Evolutionary conservation across 1,140 invertebrate species (phyloP).

Genomic region (Idris sp.): DNA sequence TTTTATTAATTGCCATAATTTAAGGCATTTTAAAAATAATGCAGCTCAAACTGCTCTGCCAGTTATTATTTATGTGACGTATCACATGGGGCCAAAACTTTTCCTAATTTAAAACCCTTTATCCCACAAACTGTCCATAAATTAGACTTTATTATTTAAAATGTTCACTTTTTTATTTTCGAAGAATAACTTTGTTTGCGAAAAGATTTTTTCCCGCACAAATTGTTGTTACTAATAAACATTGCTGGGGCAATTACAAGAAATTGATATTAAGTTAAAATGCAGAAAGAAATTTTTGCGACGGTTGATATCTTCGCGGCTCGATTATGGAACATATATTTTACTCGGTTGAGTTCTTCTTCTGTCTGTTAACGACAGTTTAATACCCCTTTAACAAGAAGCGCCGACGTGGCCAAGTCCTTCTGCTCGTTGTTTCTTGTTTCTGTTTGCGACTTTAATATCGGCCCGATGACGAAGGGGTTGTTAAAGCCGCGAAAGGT

Average conservation of each 20-base stretch:
- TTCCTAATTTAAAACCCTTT: constrained; percentile 32
- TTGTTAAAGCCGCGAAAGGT: constrained; percentile 51
- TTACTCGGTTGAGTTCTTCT: constrained; percentile 45
- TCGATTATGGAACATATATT: constrained; percentile 58
- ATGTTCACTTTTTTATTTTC: no score
- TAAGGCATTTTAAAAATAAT: constrained; percentile 49
- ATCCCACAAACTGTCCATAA: no score
- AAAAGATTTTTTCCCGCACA: no score
- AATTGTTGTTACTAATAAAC: no score
- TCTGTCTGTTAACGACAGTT: constrained; percentile 53
- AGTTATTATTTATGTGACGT: constrained; percentile 49
- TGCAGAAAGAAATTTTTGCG: constrained; percentile 28
- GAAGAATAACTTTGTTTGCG: no score
- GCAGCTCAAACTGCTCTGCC: background rate
- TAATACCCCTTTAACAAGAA: constrained; percentile 61
- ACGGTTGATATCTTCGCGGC: constrained; percentile 28
- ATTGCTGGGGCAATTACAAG: no score
- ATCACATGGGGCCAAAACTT: constrained; percentile 12
- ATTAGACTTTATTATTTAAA: no score
- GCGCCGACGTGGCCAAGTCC: constrained; percentile 39
- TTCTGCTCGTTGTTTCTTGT: constrained; percentile 44
- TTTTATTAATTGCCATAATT: constrained; percentile 54
- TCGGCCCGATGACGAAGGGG: constrained; percentile 49
- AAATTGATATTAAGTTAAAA: background rate
- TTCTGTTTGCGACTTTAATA: constrained; percentile 48